Evolutionary conservation across 2,797 vertebrate species (phyloP).

Genomic region (Sebastes oblongus): DNA sequence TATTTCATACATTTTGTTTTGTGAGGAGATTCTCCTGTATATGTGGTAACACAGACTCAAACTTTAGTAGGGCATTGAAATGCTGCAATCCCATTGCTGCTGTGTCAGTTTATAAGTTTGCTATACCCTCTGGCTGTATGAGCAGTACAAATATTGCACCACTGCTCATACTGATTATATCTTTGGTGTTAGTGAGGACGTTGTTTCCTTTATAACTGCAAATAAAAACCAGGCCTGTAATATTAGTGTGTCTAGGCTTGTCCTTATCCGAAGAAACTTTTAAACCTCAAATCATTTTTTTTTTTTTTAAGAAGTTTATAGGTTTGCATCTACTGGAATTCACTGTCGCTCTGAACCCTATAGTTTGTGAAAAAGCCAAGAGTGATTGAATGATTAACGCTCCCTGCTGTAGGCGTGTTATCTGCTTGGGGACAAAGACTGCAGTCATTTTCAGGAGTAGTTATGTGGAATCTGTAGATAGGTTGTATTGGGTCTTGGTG

Average conservation of each 20-base stretch:
- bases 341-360: not conserved
- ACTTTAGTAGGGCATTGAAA: conserved; percentile 31
- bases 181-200: not conserved
- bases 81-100: conserved; percentile 42
- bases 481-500: conserved; percentile 11
- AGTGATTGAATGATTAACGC: conserved; percentile 39
- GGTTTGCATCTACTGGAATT: conserved; percentile 18
- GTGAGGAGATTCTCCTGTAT: not conserved
- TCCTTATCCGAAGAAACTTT: conserved; percentile 12
- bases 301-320: not conserved
- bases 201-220: not conserved
- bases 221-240: conserved; percentile 11
- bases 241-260: conserved; percentile 15
- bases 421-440: conserved; percentile 33
- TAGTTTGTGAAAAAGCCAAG: not conserved
- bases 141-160: conserved; percentile 25
- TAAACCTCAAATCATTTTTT: not conserved
- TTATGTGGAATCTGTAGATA: not conserved
- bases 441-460: conserved; percentile 2
- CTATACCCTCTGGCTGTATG: conserved; percentile 17
- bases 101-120: conserved; percentile 41
- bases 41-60: not conserved
- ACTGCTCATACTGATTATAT: conserved; percentile 11
- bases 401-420: conserved; percentile 24
- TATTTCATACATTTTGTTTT: not conserved